Base-by-base conservation (phyloP, 1,140 invertebrate species). In the Rhynchophorus ferrugineus region DNA sequence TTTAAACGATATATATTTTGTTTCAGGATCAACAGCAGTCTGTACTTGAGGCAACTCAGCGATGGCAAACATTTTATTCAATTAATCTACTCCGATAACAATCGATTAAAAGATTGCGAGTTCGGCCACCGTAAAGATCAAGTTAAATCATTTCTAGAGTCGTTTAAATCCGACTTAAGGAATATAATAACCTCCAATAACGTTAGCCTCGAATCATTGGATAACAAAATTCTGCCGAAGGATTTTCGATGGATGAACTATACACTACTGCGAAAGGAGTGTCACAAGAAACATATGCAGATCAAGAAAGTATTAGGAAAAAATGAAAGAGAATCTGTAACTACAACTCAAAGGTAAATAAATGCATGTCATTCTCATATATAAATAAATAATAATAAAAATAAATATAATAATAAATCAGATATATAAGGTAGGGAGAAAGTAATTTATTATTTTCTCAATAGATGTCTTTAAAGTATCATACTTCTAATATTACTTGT, bases 41-140 rank as follows among this genome's bases (percentile, higher is more conserved):
- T 84, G 11, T 75, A 74, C 44, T 73, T 84, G 2, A 76, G 81
- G 13, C 82, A 86, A 66, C 63, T 85, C 43, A 78, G 79, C 2
- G 77, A 82, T 55, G 80, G 80, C 14, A 69, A 69, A 44, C 76
- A 78, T 64, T 75, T 86, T 60, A 75, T 86, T 7, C 82, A 84
- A 66, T 63, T 83, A 9, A 83, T 86, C 46, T 83, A 82, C 72
- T 71, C 77, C 13, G 71, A 71, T 46, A 69, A 73, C 33, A 71
- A 73, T 54, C 66, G 69, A 19, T 66, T 85, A 6, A 70, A 76
- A 59, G 82, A 85, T 65, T 86, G 83, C 61, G 81, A 85, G 65
- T 78, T 78, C 59, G 65, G 83, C 17, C 69, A 73, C 1, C 72
- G 80, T 39, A 64, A 60, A 16, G 67, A 72, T 58, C 66, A 72